Evolutionary conservation across 1,140 invertebrate genomes (phyloP), one percentile per base, ranked within the genome.

Genomic region (Pseudomyrmex pallidus): DNA sequence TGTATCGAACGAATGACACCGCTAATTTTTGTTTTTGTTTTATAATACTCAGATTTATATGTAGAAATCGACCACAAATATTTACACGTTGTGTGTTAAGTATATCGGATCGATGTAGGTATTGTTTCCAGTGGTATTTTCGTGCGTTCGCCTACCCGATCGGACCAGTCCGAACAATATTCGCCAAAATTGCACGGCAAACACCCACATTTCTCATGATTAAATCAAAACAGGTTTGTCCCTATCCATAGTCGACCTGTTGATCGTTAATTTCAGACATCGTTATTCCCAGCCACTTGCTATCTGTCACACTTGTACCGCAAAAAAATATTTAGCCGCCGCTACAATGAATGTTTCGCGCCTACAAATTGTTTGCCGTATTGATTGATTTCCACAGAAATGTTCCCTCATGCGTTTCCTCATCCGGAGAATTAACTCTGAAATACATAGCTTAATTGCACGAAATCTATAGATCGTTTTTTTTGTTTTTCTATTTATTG

Each of bases 181-280:
- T 44, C 66, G n/a, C 76, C 66, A 72, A 70, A 80, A 70, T 54
- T 72, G 44, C 54, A 50, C 66, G 20, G 66, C 46, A 80, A 50
- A 80, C 44, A 57, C 35, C 76, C 54, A 54, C 22, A 80, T 72
- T 78, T 78, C 64, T 72, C 66, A 25, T 72, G 76, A 80, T 80
- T 80, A 72, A 80, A 80, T 80, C 76, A 80, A 80, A 80, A 80
- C 66, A 82, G 61, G 54, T 74, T 63, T n/a, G n/a, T n/a, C 15
- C 17, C 22, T 54, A 22, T 82, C 17, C 48, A 22, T 63, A 82
- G 70, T 82, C 70, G 74, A 82, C 68, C 68, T 82, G 78, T 82
- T 82, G 72, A 82, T 62, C 59, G 66, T 72, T 80, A 72, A 78
- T 78, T 78, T 13, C 20, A 17, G 20, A 68, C 44, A 59, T 57